These are phyloP conservation scores for Scaptomyza pallida DNA, from an alignment of 1,140 invertebrate genomes.

Conservation along the genomic window DNA sequence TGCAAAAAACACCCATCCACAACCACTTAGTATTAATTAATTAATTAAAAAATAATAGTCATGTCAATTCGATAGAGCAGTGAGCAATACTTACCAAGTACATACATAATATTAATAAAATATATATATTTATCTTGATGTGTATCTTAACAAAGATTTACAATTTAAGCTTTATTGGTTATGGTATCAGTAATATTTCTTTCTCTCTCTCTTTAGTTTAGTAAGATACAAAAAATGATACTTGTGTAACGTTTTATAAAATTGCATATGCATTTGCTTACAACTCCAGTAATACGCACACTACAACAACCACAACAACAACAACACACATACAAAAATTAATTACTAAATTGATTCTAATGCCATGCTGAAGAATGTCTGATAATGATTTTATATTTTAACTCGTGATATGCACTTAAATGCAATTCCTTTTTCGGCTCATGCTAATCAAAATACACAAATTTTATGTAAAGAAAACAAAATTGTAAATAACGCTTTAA, in stretches of 20 bases:
- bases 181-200: slow-evolving; percentile 64
- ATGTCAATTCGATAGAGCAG: background rate
- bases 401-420: slow-evolving; percentile 31
- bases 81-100: too few relatives aligned
- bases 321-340: slow-evolving; percentile 21
- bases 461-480: slow-evolving; percentile 14
- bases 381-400: slow-evolving; percentile 18
- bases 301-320: slow-evolving; percentile 7
- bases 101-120: slow-evolving; percentile 7
- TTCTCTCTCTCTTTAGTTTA: slow-evolving; percentile 57
- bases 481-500: slow-evolving; percentile 72
- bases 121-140: slow-evolving; percentile 18
- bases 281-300: slow-evolving; percentile 24
- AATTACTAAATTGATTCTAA: slow-evolving; percentile 51
- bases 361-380: slow-evolving; percentile 49
- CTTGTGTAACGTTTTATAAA: slow-evolving; percentile 67
- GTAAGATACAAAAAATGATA: slow-evolving; percentile 54
- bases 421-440: slow-evolving; percentile 28
- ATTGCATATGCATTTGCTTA: slow-evolving; percentile 77
- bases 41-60: slow-evolving; percentile 11
- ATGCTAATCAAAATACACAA: slow-evolving; percentile 15
- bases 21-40: slow-evolving; percentile 14
- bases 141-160: slow-evolving; percentile 66
- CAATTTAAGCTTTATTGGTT: slow-evolving; percentile 73
- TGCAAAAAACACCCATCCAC: slow-evolving; percentile 11